Conservation (phyloP, 2,888 invertebrate genomes). For the Thyatira batis region DNA sequence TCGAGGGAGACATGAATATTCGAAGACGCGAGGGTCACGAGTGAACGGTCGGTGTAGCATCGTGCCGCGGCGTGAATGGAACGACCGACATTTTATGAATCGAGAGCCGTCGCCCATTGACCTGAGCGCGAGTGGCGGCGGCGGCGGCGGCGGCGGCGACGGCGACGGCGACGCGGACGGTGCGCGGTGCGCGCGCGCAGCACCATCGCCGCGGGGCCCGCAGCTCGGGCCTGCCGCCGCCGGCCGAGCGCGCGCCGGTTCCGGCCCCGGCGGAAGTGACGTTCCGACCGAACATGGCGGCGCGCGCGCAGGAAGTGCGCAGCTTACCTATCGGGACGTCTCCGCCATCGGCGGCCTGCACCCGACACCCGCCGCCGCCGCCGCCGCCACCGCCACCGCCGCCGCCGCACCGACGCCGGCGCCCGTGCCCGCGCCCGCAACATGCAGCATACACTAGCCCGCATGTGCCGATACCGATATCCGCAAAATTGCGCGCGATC, state of each 20-base stretch:
- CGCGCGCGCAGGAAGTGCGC: constrained; percentile 82
- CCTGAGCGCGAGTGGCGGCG: constrained; percentile 45
- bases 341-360: constrained; percentile 58
- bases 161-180: constrained; percentile 39
- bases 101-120: constrained; percentile 78
- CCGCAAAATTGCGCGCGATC: constrained; percentile 78
- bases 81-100: constrained; percentile 82
- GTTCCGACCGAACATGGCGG: constrained; percentile 79
- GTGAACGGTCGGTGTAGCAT: constrained; percentile 76
- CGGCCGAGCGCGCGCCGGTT: constrained; percentile 50
- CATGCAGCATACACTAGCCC: constrained; percentile 56
- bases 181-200: constrained; percentile 51
- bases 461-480: constrained; percentile 70
- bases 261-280: constrained; percentile 77
- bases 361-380: constrained; percentile 26
- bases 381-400: constrained; percentile 47
- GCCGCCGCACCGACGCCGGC: constrained; percentile 27
- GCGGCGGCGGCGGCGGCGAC: constrained; percentile 42
- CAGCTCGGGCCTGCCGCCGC: constrained; percentile 55
- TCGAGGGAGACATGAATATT: constrained; percentile 81
- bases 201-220: constrained; percentile 52
- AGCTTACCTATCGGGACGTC: constrained; percentile 81
- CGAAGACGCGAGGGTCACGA: constrained; percentile 82
- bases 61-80: constrained; percentile 78
- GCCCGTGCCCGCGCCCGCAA: constrained; percentile 41